Conservation (phyloP, 2,113 vertebrate species). For the Anhinga anhinga region DNA sequence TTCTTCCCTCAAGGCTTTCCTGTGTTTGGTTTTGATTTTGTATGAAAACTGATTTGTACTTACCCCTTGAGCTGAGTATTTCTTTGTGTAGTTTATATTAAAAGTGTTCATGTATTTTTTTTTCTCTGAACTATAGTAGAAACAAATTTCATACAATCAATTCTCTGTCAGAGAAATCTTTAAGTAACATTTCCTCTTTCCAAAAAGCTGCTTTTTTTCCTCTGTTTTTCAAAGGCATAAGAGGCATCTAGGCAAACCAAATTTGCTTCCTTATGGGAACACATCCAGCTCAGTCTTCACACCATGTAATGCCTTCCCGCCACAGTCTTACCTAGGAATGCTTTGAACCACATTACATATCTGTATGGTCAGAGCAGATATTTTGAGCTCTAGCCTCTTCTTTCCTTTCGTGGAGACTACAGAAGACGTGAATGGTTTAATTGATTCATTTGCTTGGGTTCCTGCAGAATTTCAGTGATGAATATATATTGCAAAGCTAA, state of each 20-base stretch:
- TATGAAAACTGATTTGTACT: neutral
- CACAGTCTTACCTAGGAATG: neutral
- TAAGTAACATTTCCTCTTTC: neutral
- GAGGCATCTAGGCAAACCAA: neutral
- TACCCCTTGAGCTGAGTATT: neutral
- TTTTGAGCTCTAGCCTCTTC: neutral
- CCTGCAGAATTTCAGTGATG: neutral
- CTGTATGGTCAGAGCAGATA: neutral
- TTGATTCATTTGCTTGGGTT: neutral
- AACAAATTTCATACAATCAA: neutral
- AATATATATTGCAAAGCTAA: neutral
- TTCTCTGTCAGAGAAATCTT: neutral
- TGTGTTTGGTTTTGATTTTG: neutral
- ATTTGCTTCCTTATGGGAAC: neutral
- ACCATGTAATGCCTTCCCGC: neutral
- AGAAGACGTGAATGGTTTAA: neutral
- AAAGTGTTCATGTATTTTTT: neutral
- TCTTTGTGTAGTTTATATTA: neutral
- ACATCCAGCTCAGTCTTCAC: neutral
- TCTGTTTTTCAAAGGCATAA: neutral
- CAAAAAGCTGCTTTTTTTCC: neutral
- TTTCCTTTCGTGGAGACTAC: neutral
- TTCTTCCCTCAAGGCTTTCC: neutral
- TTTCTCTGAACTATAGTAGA: neutral
- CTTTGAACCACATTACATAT: neutral